phyloP scores from a whole-genome alignment of 2,797 vertebrate genomes.

The Tokudaia tokunoshimensis region DNA sequence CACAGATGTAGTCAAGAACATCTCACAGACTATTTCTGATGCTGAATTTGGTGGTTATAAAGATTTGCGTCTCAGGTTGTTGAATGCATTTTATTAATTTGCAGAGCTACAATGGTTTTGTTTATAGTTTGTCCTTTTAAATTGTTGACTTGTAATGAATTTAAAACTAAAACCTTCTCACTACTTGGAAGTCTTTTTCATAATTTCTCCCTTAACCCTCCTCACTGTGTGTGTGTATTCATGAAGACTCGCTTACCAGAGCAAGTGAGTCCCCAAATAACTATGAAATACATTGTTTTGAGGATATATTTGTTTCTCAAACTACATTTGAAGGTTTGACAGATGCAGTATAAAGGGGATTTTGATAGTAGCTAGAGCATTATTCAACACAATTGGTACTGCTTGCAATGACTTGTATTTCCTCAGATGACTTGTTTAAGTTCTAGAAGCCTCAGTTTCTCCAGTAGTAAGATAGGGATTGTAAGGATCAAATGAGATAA shows the following conservation, averaged over 20 bases:
- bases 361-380: not conserved
- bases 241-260: not conserved
- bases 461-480: not conserved
- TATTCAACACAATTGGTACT: not conserved
- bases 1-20: not conserved
- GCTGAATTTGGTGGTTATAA: not conserved
- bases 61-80: not conserved
- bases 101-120: not conserved
- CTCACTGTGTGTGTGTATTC: not conserved
- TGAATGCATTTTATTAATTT: not conserved
- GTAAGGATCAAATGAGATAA: not conserved
- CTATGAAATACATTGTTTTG: not conserved
- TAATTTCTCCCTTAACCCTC: not conserved
- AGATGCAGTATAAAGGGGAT: not conserved
- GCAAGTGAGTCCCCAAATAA: not conserved
- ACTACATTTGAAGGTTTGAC: not conserved
- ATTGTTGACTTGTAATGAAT: constrained; percentile 8
- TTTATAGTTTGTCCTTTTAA: not conserved
- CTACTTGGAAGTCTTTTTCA: not conserved
- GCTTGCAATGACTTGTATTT: not conserved
- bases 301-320: constrained; percentile 18
- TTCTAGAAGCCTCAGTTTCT: not conserved
- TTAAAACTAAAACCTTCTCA: not conserved
- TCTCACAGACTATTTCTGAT: not conserved
- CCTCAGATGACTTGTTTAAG: not conserved